Evolutionary conservation across 2,797 vertebrate genomes (phyloP).

Genomic region (Peromyscus aztecus): DNA sequence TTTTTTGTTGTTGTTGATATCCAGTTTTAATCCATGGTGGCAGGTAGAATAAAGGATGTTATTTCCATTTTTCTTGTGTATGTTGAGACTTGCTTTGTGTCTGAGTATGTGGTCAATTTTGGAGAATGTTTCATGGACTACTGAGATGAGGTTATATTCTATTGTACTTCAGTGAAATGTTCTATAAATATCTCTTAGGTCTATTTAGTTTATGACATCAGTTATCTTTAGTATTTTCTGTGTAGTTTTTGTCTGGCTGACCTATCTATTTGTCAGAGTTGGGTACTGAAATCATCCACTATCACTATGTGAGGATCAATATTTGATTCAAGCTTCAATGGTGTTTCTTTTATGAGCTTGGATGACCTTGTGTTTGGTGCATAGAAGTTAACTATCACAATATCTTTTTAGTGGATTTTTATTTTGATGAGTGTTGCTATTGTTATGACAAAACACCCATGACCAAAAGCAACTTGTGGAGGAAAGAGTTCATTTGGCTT

Average conservation of each 20-base stretch:
- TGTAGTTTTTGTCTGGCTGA: not conserved
- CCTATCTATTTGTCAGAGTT: not conserved
- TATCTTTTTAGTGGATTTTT: not conserved
- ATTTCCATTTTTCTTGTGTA: not conserved
- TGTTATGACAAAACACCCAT: not conserved
- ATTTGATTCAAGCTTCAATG: not conserved
- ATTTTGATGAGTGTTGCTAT: not conserved
- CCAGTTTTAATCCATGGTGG: not conserved
- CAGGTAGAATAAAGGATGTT: not conserved
- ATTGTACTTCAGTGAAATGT: not conserved
- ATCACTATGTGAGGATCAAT: not conserved
- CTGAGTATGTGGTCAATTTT: not conserved
- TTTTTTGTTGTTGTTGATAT: not conserved
- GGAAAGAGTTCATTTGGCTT: not conserved
- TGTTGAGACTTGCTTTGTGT: not conserved
- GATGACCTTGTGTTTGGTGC: not conserved
- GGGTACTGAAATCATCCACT: too few relatives aligned
- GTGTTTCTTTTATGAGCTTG: not conserved
- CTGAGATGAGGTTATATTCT: not conserved
- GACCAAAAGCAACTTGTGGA: not conserved
- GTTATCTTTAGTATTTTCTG: not conserved
- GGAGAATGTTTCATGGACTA: not conserved
- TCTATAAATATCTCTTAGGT: not conserved
- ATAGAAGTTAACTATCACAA: not conserved
- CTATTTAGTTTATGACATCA: not conserved